A percentile compares a stretch with the other conserved stretches of the same genome.
phyloP scores from a whole-genome alignment of 2,888 invertebrate genomes.

The Xestia c-nigrum region DNA sequence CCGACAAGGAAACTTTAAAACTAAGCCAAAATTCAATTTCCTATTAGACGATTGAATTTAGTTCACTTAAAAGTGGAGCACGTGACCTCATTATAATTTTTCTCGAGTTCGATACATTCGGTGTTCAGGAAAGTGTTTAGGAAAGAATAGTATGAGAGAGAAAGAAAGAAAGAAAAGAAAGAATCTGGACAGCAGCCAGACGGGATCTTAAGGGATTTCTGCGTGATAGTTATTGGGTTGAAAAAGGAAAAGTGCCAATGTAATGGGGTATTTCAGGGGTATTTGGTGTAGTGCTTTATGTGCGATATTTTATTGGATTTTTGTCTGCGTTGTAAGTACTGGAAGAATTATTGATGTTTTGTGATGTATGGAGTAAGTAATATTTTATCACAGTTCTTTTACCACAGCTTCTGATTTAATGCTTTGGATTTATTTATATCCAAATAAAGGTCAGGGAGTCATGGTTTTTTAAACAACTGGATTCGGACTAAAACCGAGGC shows the following conservation, averaged over 20 bases:
- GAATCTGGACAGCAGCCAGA: conserved; percentile 54
- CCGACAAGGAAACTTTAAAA: conserved; percentile 38
- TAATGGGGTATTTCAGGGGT: conserved; percentile 38
- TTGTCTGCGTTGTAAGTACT: conserved; percentile 9
- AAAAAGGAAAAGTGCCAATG: conserved; percentile 45
- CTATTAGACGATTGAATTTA: conserved; percentile 56
- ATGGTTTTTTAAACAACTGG: no score
- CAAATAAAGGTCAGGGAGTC: neutral
- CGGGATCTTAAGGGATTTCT: conserved; percentile 49
- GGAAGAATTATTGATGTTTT: conserved; percentile 23
- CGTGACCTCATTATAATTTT: conserved; percentile 65
- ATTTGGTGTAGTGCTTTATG: conserved; percentile 6
- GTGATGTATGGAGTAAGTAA: conserved; percentile 17
- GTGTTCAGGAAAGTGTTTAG: conserved; percentile 46
- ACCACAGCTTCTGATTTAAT: neutral
- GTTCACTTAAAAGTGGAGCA: conserved; percentile 56
- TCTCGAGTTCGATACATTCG: conserved; percentile 49
- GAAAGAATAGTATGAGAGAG: conserved; percentile 30
- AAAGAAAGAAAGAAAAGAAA: conserved; percentile 22
- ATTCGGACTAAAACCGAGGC: no score
- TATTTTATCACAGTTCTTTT: conserved; percentile 6
- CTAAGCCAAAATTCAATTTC: conserved; percentile 56
- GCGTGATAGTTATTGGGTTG: conserved; percentile 45
- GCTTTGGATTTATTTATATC: neutral
- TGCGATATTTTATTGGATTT: conserved; percentile 42